Evolutionary conservation across 2,888 invertebrate genomes (phyloP), one percentile per base, ranked within the genome.

Genomic region (Taenaris catops): DNA sequence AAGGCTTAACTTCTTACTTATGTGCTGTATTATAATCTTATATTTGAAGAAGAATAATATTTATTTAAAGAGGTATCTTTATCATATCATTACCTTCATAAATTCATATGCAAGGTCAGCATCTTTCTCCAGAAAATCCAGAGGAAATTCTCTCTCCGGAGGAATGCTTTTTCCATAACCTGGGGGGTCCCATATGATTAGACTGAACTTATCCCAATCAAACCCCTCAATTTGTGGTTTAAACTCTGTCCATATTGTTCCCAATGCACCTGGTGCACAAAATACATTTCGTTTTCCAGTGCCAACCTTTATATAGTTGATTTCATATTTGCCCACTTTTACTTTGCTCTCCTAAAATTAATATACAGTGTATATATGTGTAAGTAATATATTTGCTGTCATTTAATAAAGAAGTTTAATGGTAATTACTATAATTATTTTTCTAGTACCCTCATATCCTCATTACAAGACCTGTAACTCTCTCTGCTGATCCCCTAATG

Each of bases 151-250:
- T 44, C 93, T 88, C 10, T 90, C 79, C 0, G 95, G 95, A 0
- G 96, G 96, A 43, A 93, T 88, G 41, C 95, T 96, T 41, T 90
- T 90, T 0, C 96, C 96, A 76, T 95, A 96, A 0, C 96, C 96
- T 0, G 94, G 94, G 0, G 96, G 96, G 72, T 97, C 96, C 93
- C 94, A 94, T 0, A 90, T 93, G 5, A 93, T 68, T 10, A 93
- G 46, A 0, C 91, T 92, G 46, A 92, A 90, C 55, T 90, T 89
- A 1, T 87, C 71, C 42, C 68, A 73, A 58, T 92, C 81, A 18
- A 95, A 72, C 37, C 91, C 87, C 51, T 92, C 90, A 3, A 94
- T 80, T 72, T 94, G 94, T 0, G 94, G 93, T 46, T 89, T 91
- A 58, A 96, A 96, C 67, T 96, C 95, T 0, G 93, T 94, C 91